Evolutionary conservation across 2,888 invertebrate species (phyloP).

Genomic region (Thymelicus acteon): DNA sequence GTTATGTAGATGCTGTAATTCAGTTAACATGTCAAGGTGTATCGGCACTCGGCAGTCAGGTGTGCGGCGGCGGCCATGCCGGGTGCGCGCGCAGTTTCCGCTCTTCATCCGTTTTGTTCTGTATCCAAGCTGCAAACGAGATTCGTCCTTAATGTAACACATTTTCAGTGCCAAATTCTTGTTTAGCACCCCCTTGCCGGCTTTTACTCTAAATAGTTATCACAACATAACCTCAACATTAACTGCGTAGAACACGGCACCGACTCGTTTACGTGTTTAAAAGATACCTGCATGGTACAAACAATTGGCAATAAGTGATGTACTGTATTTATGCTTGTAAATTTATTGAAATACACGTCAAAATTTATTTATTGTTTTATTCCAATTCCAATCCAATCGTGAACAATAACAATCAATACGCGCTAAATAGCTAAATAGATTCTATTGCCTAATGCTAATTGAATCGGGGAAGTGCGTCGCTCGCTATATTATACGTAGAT

Average conservation of each 20-base stretch:
- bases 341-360: constrained; percentile 69
- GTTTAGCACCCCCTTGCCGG: constrained; percentile 59
- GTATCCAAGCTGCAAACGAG: constrained; percentile 60
- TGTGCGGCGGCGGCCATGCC: constrained; percentile 80
- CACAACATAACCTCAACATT: constrained; percentile 83
- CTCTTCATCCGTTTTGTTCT: constrained; percentile 62
- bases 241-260: constrained; percentile 70
- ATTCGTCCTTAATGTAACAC: constrained; percentile 65
- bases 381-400: constrained; percentile 54
- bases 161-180: constrained; percentile 63
- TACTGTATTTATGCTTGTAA: constrained; percentile 56
- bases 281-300: constrained; percentile 52
- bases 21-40: constrained; percentile 71
- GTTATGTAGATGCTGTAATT: constrained; percentile 65
- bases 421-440: constrained; percentile 6
- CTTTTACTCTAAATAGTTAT: constrained; percentile 75
- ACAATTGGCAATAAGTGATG: constrained; percentile 70
- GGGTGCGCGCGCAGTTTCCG: constrained; percentile 80
- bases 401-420: constrained; percentile 24
- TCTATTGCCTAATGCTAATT: constrained; percentile 1
- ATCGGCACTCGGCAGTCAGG: constrained; percentile 77
- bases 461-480: constrained; percentile 1
- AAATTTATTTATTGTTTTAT: constrained; percentile 75
- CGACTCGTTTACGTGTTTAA: constrained; percentile 61
- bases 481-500: constrained; percentile 5